Base-by-base conservation (phyloP, 92 coral and sea anemone genomes). In the Ricordea florida region DNA sequence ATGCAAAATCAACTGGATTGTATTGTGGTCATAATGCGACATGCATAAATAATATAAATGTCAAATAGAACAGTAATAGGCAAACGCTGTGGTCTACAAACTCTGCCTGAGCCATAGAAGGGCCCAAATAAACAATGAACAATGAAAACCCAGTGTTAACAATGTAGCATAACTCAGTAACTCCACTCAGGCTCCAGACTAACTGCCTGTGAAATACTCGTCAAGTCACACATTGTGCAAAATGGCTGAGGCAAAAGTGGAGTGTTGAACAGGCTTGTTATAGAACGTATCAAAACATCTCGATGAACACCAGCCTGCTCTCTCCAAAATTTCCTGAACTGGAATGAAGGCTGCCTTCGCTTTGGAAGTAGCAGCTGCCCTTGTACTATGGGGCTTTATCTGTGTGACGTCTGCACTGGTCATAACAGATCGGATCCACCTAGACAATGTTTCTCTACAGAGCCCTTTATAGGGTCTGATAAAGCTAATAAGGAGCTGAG, bases 251-350 rank as follows among this genome's bases (percentile, higher is more conserved):
- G 28, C 66, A 58, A 58, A 58, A 20, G 59, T 51, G 15, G 16
- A 23, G 14, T 31, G 41, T 35, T 31, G 18, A 35, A 58, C 27
- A 33, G 59, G 52, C 24, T 87, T 82, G 67, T 73, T 66, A 87
- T 87, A 87, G 62, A 87, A 87, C 51, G 72, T 52, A 21, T 63
- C 69, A 61, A 88, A 88, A 11, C 89, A 63, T 22, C 47, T 57
- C 27, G 92, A 86, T 60, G 48, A 72, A 37, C 82, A 81, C 86
- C 89, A 83, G 9, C 82, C 85, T 74, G 88, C 84, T 44, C 30
- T 81, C 45, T 63, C 61, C 42, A 82, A 81, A 64, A 87, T 87
- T 30, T 82, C 92, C 35, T 87, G 88, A 26, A 82, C 5, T 18
- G 85, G 78, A 44, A 87, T 41, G 25, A 42, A 14, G 14, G 89